These are phyloP conservation scores for Ictalurus punctatus DNA, from an alignment of 2,113 vertebrate genomes.

Conservation along the genomic window DNA sequence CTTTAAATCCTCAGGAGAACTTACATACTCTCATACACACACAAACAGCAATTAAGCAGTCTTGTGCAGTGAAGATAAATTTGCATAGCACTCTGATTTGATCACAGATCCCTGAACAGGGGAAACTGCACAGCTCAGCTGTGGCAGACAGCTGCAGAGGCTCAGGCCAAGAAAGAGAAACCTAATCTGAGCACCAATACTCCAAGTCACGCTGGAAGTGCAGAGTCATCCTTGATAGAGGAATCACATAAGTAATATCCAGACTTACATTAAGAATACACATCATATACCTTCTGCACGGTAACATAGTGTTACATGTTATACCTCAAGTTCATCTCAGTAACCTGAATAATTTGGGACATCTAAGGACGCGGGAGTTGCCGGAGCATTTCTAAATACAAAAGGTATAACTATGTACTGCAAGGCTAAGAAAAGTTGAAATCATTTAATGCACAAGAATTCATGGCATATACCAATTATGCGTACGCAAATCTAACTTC, in stretches of 20 bases:
- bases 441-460: neutral
- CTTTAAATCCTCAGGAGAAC: conserved; percentile 35
- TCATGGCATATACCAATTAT: too few relatives aligned
- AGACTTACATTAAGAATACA: neutral
- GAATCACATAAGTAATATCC: neutral
- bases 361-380: neutral
- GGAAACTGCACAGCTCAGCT: conserved; percentile 53
- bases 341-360: neutral
- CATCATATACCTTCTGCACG: neutral
- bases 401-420: neutral
- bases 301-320: neutral
- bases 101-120: conserved; percentile 12
- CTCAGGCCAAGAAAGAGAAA: conserved; percentile 62
- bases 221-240: conserved; percentile 57
- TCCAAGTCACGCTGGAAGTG: conserved; percentile 57
- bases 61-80: conserved; percentile 16
- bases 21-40: conserved; percentile 3
- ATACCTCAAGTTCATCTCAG: neutral
- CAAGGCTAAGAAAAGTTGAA: neutral
- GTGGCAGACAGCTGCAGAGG: conserved; percentile 63
- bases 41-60: conserved; percentile 18
- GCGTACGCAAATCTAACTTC: neutral
- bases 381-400: neutral
- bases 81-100: conserved; percentile 19
- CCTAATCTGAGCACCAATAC: conserved; percentile 55